These are phyloP conservation scores for Hecatera dysodea DNA, from an alignment of 2,888 invertebrate species.

Conservation along the genomic window DNA sequence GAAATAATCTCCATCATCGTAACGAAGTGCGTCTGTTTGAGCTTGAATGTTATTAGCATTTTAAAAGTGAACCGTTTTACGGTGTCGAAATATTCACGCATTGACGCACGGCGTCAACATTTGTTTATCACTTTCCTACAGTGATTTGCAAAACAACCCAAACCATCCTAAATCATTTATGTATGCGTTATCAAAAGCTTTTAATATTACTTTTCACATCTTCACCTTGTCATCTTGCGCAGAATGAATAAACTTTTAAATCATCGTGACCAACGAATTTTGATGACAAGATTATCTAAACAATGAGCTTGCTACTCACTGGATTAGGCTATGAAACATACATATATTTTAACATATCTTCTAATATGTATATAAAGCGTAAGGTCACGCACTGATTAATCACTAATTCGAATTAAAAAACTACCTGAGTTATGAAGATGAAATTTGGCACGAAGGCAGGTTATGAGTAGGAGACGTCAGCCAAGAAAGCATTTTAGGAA, in stretches of 20 bases:
- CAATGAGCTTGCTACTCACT: neutral
- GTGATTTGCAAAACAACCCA: constrained; percentile 22
- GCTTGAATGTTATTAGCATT: constrained; percentile 59
- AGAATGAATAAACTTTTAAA: neutral
- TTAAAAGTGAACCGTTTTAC: constrained; percentile 47
- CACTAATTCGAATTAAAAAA: too few relatives aligned
- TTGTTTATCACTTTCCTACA: constrained; percentile 33
- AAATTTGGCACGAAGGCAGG: too few relatives aligned
- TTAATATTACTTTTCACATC: constrained; percentile 1
- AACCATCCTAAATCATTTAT: constrained; percentile 8
- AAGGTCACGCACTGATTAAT: too few relatives aligned
- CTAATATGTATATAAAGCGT: too few relatives aligned
- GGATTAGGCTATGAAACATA: neutral
- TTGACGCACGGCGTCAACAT: constrained; percentile 59
- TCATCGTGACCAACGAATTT: constrained; percentile 20
- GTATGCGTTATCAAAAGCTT: neutral
- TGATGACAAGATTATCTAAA: neutral
- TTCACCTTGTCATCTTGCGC: neutral
- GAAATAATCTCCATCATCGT: constrained; percentile 40
- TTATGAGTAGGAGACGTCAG: too few relatives aligned
- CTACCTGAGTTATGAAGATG: too few relatives aligned
- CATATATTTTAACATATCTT: neutral
- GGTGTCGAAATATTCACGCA: constrained; percentile 56
- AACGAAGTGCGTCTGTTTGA: constrained; percentile 38
- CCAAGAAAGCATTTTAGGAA: too few relatives aligned